Evolutionary conservation across 92 coral and sea anemone species (phyloP).

Genomic region (Porites cylindrica): DNA sequence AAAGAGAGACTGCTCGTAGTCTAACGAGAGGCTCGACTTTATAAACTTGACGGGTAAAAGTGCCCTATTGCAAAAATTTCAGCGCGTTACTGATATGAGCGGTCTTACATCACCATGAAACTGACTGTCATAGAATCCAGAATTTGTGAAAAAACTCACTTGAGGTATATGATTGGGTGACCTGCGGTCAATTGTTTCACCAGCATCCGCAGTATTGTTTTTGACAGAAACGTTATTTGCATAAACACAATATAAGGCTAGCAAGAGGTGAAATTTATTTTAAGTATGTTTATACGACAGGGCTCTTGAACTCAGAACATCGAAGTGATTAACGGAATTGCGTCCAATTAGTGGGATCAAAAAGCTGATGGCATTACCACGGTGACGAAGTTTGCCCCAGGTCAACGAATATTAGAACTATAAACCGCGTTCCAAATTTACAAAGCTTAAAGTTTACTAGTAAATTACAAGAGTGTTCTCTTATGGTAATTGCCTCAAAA

Average conservation of each 20-base stretch:
- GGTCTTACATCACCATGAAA: no score
- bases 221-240: slow-evolving; percentile 7
- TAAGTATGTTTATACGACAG: neutral
- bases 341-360: neutral
- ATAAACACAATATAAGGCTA: neutral
- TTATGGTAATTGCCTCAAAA: slow-evolving; percentile 36
- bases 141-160: no score
- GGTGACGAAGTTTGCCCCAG: slow-evolving; percentile 1
- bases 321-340: no score
- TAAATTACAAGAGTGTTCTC: slow-evolving; percentile 12
- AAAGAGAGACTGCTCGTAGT: no score
- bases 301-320: neutral
- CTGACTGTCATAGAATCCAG: no score
- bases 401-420: neutral
- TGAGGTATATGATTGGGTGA: neutral
- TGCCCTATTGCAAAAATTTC: no score
- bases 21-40: no score
- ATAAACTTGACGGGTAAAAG: no score
- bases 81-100: no score
- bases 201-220: neutral
- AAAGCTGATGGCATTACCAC: slow-evolving; percentile 2
- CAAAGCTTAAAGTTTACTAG: slow-evolving; percentile 24
- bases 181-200: no score
- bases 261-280: neutral
- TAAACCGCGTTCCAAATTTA: neutral